Evolutionary conservation across 2,888 invertebrate genomes (phyloP).

Genomic region (Drymonia ruficornis): DNA sequence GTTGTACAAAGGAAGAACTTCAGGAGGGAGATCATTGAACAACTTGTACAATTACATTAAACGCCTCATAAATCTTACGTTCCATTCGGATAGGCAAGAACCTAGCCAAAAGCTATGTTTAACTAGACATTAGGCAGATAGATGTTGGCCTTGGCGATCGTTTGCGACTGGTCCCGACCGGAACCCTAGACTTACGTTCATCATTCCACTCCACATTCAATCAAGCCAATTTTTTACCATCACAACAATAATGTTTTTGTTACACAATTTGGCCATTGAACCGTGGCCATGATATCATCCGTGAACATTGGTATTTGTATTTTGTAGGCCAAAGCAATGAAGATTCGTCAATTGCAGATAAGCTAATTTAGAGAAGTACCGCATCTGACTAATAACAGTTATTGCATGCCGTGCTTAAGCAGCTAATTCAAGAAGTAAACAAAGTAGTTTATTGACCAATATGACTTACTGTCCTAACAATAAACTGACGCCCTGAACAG

Average conservation of each 20-base stretch:
- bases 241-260: slow-evolving; percentile 29
- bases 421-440: too few relatives aligned
- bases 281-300: slow-evolving; percentile 36
- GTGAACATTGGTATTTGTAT: slow-evolving; percentile 22
- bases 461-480: neutral
- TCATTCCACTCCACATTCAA: slow-evolving; percentile 21
- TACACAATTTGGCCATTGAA: slow-evolving; percentile 43
- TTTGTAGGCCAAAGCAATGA: slow-evolving; percentile 9
- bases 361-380: neutral
- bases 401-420: too few relatives aligned
- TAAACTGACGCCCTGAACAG: neutral
- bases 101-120: slow-evolving; percentile 6
- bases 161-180: slow-evolving; percentile 22
- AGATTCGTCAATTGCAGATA: neutral
- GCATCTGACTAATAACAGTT: too few relatives aligned
- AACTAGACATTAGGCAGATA: slow-evolving; percentile 6
- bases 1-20: too few relatives aligned
- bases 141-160: slow-evolving; percentile 30
- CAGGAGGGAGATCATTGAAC: too few relatives aligned
- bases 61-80: neutral
- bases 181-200: slow-evolving; percentile 14
- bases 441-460: too few relatives aligned
- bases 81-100: neutral
- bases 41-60: too few relatives aligned
- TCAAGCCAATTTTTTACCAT: slow-evolving; percentile 31